These are phyloP conservation scores for Charaxes varanes DNA, from an alignment of 1,140 invertebrate genomes.

Conservation along the genomic window DNA sequence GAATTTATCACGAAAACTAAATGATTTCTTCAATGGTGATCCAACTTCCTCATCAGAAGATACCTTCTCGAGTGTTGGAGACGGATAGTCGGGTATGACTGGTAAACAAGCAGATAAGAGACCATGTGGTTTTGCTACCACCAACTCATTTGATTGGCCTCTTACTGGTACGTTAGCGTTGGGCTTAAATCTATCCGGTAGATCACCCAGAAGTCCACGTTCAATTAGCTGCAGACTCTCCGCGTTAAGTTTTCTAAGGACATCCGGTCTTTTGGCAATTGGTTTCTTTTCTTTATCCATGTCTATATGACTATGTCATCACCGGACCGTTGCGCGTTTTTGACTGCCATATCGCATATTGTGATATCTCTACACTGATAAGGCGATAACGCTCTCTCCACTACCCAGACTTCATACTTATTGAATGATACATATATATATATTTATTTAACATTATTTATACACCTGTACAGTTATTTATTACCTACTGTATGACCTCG, in stretches of 20 bases:
- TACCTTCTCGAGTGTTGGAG: constrained; percentile 22
- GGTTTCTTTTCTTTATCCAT: constrained; percentile 53
- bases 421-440: constrained; percentile 11
- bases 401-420: constrained; percentile 22
- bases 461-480: neutral
- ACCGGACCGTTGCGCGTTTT: constrained; percentile 33
- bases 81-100: constrained; percentile 35
- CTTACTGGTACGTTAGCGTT: constrained; percentile 28
- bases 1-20: constrained; percentile 59
- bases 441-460: constrained; percentile 9
- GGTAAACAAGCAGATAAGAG: constrained; percentile 50
- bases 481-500: neutral
- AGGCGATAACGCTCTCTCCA: constrained; percentile 34
- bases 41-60: constrained; percentile 34
- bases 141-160: constrained; percentile 34
- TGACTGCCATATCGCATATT: constrained; percentile 48
- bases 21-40: constrained; percentile 53
- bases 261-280: constrained; percentile 38
- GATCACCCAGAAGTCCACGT: constrained; percentile 50
- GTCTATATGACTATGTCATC: constrained; percentile 50
- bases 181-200: constrained; percentile 51
- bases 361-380: constrained; percentile 42
- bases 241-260: constrained; percentile 51
- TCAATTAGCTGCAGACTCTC: constrained; percentile 54
- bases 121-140: constrained; percentile 36